Evolutionary conservation across 2,797 vertebrate species (phyloP), one percentile per base, ranked within the genome.

Genomic region (Rhinichthys osculus): DNA sequence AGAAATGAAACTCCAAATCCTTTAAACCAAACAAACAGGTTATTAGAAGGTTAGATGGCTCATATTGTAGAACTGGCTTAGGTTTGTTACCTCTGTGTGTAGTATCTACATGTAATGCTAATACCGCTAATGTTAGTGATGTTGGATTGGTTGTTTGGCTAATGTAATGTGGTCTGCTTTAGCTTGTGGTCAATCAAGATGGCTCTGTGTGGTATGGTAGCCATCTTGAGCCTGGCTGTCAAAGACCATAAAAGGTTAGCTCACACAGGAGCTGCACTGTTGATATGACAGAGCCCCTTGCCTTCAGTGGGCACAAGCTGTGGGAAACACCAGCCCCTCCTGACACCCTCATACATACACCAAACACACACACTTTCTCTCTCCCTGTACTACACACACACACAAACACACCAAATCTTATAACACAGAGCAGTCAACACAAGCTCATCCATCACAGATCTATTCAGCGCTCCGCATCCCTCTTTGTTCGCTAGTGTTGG

Each of bases 141-240:
- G 87, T 90, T 91, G 14, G 85, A 74, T 83, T 87, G 79, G 52
- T 85, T 72, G 57, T 76, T 83, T 35, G 54, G 42, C 47, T 83
- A 35, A 76, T 85, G 57, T 74, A 80, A 59, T 13, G 52, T 38
- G 35, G 70, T 74, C 44, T 30, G 70, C 67, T 90, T 86, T 89
- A 89, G 90, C 91, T 89, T 91, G 42, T 62, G 81, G 19, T 81
- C 77, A 38, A 76, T 81, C 66, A 44, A 83, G 81, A 77, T 38
- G 42, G 81, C 78, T 86, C 80, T 89, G 88, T 87, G 87, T 90
- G 92, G 93, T 92, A 93, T 91, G 90, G 88, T 77, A 89, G 89
- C 87, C 92, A 93, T 94, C 92, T 93, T 87, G 91, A 92, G 92
- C 87, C 87, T 85, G 90, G 84, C 88, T 93, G 92, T 92, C 91